Conservation (phyloP, 1,140 invertebrate species). For the Meloidogyne floridensis region DNA sequence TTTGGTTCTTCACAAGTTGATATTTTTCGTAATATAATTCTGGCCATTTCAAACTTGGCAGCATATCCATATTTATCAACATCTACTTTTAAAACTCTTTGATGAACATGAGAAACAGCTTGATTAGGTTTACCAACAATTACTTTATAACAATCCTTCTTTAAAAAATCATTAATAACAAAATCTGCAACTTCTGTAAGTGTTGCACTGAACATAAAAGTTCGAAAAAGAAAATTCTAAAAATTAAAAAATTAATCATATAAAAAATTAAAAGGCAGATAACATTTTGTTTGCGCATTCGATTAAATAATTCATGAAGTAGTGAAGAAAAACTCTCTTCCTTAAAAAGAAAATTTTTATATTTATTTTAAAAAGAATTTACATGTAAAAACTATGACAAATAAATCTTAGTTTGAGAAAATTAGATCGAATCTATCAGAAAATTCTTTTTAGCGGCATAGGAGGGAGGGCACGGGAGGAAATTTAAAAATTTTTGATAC, state of each 20-base stretch:
- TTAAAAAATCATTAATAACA: background rate
- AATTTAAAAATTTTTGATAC: too few relatives aligned
- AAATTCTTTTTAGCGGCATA: too few relatives aligned
- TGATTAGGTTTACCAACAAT: constrained; percentile 18
- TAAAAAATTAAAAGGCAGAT: background rate
- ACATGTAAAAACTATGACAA: too few relatives aligned
- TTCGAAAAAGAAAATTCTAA: background rate
- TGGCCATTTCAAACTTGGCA: background rate
- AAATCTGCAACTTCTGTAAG: background rate
- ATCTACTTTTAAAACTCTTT: background rate
- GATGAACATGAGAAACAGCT: constrained; percentile 19
- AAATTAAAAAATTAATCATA: background rate
- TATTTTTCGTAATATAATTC: background rate
- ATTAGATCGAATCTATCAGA: too few relatives aligned
- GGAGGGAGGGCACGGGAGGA: too few relatives aligned
- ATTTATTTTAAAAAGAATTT: background rate
- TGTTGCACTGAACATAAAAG: constrained; percentile 31
- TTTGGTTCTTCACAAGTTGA: background rate
- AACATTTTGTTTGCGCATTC: background rate
- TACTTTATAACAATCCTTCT: constrained; percentile 1
- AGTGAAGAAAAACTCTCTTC: background rate
- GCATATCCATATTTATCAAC: background rate
- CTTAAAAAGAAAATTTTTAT: background rate
- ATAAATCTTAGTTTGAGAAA: too few relatives aligned
- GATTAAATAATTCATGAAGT: background rate